Base-by-base conservation (phyloP, 2,113 vertebrate genomes). In the Panthera tigris region DNA sequence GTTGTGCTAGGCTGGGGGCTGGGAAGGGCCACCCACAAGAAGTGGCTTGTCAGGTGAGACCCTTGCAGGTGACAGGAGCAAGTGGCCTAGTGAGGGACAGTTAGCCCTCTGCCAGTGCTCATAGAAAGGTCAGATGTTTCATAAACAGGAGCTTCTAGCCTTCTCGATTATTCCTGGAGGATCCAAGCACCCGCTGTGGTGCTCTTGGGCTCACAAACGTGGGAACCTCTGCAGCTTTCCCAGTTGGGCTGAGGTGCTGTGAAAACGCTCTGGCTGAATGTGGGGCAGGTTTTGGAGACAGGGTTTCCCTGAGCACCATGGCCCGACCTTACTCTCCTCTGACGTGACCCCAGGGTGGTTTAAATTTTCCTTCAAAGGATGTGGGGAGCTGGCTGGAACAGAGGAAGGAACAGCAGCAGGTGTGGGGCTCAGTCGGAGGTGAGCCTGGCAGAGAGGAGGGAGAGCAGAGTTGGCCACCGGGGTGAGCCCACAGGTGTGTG, bases 251-350 rank as follows among this genome's bases (percentile, higher is more conserved):
- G 41, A 87, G 68, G 33, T 15, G 10, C 74, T 23, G 4, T 2
- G 27, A 12, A 65, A n/a, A 48, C 57, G 23, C 23, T 63, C 25
- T 36, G 48, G 16, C 36, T 91, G 69, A 41, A n/a, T 1, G 2
- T 15, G 41, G 63, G 39, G 69, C 45, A 21, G 73, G 29, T 15
- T 61, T 69, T 48, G 76, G 82, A 94, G 71, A 61, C 7, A 15
- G 74, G 31, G 61, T 65, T 76, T 87, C 66, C n/a, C 29, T 0
- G 0, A 78, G 45, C 4, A 1, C 29, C n/a, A 5, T 0, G 1
- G 63, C 33, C 66, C 25, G n/a, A 0, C 10, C n/a, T 52, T 14
- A 9, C 36, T 29, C 65, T 78, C 41, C 19, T 89, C n/a, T 10
- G 19, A 33, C 73, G 27, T 19, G 63, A 23, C 50, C 41, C 63